Evolutionary conservation across 1,140 invertebrate genomes (phyloP).

Genomic region (Lordiphosa clarofinis): DNA sequence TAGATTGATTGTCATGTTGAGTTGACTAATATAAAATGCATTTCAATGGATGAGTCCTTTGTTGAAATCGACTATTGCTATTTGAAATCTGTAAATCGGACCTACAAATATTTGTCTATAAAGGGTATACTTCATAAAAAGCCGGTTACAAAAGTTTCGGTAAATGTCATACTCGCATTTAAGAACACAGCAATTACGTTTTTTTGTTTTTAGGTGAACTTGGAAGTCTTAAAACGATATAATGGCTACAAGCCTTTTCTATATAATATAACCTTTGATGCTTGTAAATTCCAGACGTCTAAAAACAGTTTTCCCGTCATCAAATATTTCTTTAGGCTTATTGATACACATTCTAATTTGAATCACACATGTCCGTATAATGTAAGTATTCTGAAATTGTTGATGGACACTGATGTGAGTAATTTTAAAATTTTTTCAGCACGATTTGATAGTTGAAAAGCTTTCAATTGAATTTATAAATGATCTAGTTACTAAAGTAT

Average conservation of each 20-base stretch:
- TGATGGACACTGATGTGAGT: too few species aligned
- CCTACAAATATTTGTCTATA: slow-evolving; percentile 8
- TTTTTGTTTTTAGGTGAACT: background rate
- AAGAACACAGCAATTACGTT: background rate
- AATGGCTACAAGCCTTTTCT: slow-evolving; percentile 13
- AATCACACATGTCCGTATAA: slow-evolving; percentile 3
- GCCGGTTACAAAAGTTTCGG: slow-evolving; percentile 3
- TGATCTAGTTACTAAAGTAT: too few species aligned
- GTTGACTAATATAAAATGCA: slow-evolving; percentile 7
- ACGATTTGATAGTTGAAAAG: too few species aligned
- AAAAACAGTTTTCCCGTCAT: background rate
- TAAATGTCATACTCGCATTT: background rate
- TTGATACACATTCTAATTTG: background rate
- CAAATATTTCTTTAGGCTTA: background rate
- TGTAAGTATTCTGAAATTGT: slow-evolving; percentile 3
- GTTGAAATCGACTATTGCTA: slow-evolving; percentile 1
- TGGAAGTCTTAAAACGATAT: background rate
- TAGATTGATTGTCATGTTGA: background rate
- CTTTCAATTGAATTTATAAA: too few species aligned
- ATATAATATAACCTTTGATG: slow-evolving; percentile 9
- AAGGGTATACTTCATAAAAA: background rate
- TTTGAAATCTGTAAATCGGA: slow-evolving; percentile 9
- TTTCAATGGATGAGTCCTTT: background rate
- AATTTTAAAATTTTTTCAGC: too few species aligned
- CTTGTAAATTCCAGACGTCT: slow-evolving; percentile 3